Percentiles rank a stretch among this genome's conserved stretches.
These are phyloP conservation scores for Gymnorhina tibicen DNA, from an alignment of 2,113 vertebrate species.

Conservation along the genomic window DNA sequence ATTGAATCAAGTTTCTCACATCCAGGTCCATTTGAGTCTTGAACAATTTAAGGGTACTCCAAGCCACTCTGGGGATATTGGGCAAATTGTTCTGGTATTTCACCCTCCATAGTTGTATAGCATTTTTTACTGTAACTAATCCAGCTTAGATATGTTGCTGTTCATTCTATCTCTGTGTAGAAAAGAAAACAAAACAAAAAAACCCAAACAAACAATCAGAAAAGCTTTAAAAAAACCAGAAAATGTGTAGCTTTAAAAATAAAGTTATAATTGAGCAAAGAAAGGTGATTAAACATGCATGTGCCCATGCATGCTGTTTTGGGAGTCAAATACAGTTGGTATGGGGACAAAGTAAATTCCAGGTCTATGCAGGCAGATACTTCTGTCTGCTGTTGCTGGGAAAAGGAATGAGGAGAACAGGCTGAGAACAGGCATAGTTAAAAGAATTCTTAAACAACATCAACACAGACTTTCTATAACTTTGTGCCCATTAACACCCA, in stretches of 20 bases:
- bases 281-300: background rate
- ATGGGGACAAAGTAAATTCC: background rate
- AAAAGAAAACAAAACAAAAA: background rate
- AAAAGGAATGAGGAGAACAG: background rate
- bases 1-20: background rate
- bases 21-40: background rate
- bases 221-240: background rate
- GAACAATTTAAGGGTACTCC: background rate
- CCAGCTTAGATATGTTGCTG: background rate
- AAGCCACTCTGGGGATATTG: background rate
- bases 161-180: background rate
- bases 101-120: background rate
- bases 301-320: background rate
- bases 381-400: background rate
- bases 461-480: accelerated
- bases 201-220: background rate
- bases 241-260: background rate
- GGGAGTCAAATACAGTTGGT: background rate
- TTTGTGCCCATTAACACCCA: background rate
- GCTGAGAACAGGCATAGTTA: background rate
- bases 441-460: background rate
- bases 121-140: background rate
- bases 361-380: background rate
- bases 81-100: background rate
- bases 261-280: background rate